Percentiles rank a stretch among this genome's conserved stretches.
Conservation (phyloP, 2,888 invertebrate genomes). For the Cosmia pyralina region DNA sequence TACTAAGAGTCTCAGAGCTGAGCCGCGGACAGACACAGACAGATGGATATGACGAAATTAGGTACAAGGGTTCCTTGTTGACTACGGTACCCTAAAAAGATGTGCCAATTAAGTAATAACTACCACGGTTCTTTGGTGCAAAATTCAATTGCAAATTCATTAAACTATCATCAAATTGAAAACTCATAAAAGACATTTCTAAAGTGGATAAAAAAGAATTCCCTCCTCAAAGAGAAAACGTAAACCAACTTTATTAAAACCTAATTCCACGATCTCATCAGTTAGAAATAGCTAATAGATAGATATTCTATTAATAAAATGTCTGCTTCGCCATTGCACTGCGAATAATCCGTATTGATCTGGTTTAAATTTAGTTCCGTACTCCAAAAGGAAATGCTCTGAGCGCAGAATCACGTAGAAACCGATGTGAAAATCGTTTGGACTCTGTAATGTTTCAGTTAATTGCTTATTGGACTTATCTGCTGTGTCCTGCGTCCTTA, state of each 20-base stretch:
- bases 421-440: conserved; percentile 54
- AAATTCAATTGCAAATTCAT: not conserved
- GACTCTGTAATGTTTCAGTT: conserved; percentile 60
- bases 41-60: too few species aligned
- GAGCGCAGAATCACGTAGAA: conserved; percentile 59
- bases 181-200: conserved; percentile 6
- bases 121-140: too few species aligned
- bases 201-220: conserved; percentile 2
- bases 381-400: conserved; percentile 58
- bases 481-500: conserved; percentile 38
- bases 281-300: conserved; percentile 68
- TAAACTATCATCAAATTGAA: conserved; percentile 10
- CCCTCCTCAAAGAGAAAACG: not conserved
- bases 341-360: conserved; percentile 84
- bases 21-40: too few species aligned
- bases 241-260: conserved; percentile 31
- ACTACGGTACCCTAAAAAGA: too few species aligned
- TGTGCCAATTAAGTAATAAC: too few species aligned
- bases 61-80: too few species aligned
- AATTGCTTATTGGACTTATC: conserved; percentile 61
- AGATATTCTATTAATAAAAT: conserved; percentile 81
- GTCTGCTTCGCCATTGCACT: conserved; percentile 78
- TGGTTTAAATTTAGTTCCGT: conserved; percentile 82
- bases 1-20: too few species aligned
- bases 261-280: conserved; percentile 37